A percentile compares a stretch with the other conserved stretches of the same genome.
phyloP scores from a whole-genome alignment of 2,888 invertebrate species.

The Bursaphelenchus okinawaensis region DNA sequence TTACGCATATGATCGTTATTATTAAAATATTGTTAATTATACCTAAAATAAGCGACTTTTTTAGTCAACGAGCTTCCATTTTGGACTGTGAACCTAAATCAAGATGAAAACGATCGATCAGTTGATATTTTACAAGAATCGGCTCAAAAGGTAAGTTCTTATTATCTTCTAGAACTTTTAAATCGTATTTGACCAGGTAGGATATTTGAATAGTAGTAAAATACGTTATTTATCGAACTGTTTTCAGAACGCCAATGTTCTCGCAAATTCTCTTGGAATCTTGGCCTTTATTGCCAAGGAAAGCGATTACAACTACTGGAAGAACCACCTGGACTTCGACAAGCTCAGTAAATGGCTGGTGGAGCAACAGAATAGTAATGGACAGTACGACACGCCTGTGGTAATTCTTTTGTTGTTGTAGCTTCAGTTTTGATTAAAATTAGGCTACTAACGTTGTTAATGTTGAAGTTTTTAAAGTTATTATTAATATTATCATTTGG shows the following conservation, averaged over 20 bases:
- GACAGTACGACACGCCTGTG: slow-evolving; percentile 41
- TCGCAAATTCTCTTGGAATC: slow-evolving; percentile 28
- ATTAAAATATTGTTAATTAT: no score
- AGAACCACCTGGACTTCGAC: slow-evolving; percentile 41
- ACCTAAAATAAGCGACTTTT: no score
- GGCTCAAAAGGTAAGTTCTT: not conserved
- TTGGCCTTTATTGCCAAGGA: slow-evolving; percentile 31
- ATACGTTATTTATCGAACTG: no score
- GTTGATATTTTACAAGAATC: not conserved
- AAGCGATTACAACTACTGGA: slow-evolving; percentile 24
- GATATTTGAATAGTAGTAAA: no score
- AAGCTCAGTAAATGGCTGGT: slow-evolving; percentile 50
- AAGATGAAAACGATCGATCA: slow-evolving; percentile 4
- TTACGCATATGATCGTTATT: no score
- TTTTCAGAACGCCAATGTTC: slow-evolving; percentile 28
- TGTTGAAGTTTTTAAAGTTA: slow-evolving; percentile 7
- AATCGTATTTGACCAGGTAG: no score
- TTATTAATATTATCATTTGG: not conserved
- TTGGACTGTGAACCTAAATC: not conserved
- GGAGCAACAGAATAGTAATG: slow-evolving; percentile 43
- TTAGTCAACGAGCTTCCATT: not conserved
- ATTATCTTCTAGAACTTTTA: no score
- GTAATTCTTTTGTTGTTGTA: slow-evolving; percentile 18
- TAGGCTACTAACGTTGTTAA: not conserved
- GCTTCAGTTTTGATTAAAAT: not conserved